Conservation (phyloP, 2,888 invertebrate genomes). For the Drosophila lutescens region DNA sequence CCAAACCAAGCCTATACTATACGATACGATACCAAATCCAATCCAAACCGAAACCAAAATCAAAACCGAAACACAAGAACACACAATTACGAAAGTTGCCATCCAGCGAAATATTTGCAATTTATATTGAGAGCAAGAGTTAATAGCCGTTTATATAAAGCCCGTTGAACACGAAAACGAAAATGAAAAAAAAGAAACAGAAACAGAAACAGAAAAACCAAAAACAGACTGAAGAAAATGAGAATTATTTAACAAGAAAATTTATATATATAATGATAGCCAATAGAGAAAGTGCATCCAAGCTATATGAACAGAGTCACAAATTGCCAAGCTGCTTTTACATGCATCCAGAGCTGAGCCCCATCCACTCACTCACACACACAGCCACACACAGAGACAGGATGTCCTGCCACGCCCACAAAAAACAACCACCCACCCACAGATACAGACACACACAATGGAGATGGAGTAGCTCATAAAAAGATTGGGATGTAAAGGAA, state of each 20-base stretch:
- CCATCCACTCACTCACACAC: constrained; percentile 7
- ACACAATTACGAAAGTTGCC: constrained; percentile 73
- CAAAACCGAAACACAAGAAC: constrained; percentile 27
- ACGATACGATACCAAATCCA: too few relatives aligned
- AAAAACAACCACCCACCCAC: constrained; percentile 13
- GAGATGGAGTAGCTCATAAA: constrained; percentile 23
- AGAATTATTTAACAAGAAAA: constrained; percentile 51
- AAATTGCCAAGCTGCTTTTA: constrained; percentile 45
- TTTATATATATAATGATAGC: constrained; percentile 51
- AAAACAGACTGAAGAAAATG: constrained; percentile 52
- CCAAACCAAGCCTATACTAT: constrained; percentile 3
- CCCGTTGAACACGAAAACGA: constrained; percentile 46
- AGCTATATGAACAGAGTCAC: constrained; percentile 38
- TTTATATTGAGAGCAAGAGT: constrained; percentile 53
- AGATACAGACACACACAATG: constrained; percentile 11
- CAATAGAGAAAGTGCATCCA: constrained; percentile 40
- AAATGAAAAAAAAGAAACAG: constrained; percentile 1
- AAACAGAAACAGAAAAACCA: constrained; percentile 35
- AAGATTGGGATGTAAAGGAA: constrained; percentile 55
- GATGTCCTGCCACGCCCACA: constrained; percentile 7
- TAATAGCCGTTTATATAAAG: constrained; percentile 48
- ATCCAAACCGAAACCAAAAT: neutral
- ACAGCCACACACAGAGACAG: constrained; percentile 8
- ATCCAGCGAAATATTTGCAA: constrained; percentile 79
- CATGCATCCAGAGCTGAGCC: constrained; percentile 40